These are phyloP conservation scores for Rhynchonycteris naso DNA, from an alignment of 2,797 vertebrate genomes.

Conservation along the genomic window DNA sequence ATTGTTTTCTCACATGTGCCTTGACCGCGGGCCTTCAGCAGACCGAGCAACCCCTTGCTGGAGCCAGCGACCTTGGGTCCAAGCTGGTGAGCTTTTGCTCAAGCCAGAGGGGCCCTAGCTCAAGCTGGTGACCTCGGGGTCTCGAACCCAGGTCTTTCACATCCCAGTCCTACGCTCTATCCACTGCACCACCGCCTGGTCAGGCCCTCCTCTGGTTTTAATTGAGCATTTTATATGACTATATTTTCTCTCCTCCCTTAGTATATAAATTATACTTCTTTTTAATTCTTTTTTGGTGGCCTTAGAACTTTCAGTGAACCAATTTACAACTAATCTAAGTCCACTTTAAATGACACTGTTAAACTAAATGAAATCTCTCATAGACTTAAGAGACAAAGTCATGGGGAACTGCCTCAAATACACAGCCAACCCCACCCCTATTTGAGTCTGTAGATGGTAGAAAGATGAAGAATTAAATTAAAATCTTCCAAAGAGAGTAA, in stretches of 20 bases:
- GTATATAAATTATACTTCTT: not conserved
- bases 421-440: not conserved
- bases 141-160: too few relatives aligned
- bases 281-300: not conserved
- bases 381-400: not conserved
- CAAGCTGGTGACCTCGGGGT: too few relatives aligned
- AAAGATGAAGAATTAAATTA: not conserved
- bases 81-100: too few relatives aligned
- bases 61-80: too few relatives aligned
- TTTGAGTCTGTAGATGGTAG: not conserved
- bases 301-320: not conserved
- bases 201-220: not conserved
- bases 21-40: too few relatives aligned
- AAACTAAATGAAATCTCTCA: not conserved
- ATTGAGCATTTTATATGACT: not conserved
- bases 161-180: too few relatives aligned
- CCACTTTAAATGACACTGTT: not conserved
- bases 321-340: not conserved
- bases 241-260: not conserved
- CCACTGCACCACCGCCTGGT: too few relatives aligned
- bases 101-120: too few relatives aligned
- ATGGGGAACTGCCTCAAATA: not conserved
- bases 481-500: not conserved
- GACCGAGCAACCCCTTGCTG: too few relatives aligned
- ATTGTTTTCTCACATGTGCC: too few relatives aligned